Evolutionary conservation across 2,888 invertebrate genomes (phyloP).

Genomic region (Alitta virens): DNA sequence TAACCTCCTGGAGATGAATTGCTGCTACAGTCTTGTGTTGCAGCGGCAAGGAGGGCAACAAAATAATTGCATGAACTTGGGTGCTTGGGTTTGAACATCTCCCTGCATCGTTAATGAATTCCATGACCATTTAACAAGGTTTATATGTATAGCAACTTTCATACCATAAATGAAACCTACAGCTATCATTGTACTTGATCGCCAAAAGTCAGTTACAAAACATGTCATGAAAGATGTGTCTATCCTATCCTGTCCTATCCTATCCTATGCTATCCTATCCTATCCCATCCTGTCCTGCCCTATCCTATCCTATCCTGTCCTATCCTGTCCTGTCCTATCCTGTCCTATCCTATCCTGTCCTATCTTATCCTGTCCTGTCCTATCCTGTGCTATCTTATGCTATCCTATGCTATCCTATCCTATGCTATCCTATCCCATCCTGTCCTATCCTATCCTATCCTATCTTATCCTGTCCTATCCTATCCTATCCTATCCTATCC

Average conservation of each 20-base stretch:
- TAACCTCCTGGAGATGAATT: no score
- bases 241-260: not conserved
- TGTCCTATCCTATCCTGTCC: constrained; percentile 4
- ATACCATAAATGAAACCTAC: no score
- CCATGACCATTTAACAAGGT: no score
- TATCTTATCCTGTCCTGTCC: constrained; percentile 1
- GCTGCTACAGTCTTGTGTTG: no score
- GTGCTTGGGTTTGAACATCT: no score
- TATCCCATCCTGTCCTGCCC: not conserved
- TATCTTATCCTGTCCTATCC: not conserved
- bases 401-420: constrained; percentile 9
- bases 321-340: constrained; percentile 3
- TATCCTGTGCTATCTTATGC: constrained; percentile 5
- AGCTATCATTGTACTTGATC: no score
- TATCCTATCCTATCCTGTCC: constrained; percentile 4
- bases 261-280: not conserved
- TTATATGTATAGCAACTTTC: no score
- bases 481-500: not conserved
- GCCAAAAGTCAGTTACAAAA: no score
- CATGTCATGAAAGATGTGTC: no score
- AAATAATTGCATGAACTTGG: no score
- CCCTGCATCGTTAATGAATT: no score
- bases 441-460: not conserved
- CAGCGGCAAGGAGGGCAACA: no score
- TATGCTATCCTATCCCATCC: constrained; percentile 1